Evolutionary conservation across 2,797 vertebrate species (phyloP).

Genomic region (Sebastes cheni): DNA sequence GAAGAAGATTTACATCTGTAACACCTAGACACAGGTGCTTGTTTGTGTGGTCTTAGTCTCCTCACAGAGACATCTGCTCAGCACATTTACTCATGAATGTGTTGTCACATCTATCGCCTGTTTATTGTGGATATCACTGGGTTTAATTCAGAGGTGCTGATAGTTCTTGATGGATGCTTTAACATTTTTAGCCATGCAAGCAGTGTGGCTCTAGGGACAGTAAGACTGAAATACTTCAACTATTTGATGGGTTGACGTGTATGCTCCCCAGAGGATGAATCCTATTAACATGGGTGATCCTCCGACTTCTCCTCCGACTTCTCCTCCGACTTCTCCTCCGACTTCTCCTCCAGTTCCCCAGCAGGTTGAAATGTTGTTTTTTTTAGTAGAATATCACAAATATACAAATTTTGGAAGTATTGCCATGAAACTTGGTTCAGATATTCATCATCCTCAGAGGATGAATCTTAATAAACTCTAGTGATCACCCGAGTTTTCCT

Average conservation of each 20-base stretch:
- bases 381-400: neutral
- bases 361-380: neutral
- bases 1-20: neutral
- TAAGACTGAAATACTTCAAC: neutral
- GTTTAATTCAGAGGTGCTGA: no score
- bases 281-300: neutral
- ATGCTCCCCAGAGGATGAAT: neutral
- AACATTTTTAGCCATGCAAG: no score
- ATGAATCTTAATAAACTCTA: neutral
- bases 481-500: neutral
- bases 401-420: neutral
- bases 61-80: no score
- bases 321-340: neutral
- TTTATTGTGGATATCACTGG: no score
- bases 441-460: neutral
- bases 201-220: no score
- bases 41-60: no score
- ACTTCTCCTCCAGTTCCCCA: neutral
- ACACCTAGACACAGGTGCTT: neutral
- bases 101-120: no score
- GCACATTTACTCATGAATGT: no score
- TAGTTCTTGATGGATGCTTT: no score
- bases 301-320: neutral
- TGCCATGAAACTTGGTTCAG: neutral
- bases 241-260: neutral